Base-by-base conservation (phyloP, 2,797 vertebrate species). In the Chrosomus eos region DNA sequence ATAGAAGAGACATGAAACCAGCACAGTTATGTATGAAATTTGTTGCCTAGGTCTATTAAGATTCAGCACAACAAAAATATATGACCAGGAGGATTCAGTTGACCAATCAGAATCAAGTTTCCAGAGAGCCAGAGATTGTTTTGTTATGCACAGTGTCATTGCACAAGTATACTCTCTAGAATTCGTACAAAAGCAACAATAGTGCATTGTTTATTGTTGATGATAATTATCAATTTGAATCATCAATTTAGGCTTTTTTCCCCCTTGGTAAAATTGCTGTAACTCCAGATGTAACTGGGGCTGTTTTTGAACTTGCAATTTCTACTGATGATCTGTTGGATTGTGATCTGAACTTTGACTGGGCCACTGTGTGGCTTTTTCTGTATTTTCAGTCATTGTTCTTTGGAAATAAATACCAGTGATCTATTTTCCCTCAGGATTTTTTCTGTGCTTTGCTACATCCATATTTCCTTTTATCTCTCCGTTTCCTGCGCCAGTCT, bases 301-400 rank as follows among this genome's bases (percentile, higher is more conserved):
- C n/a, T 18, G 0, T 48, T 48, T 73, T 73, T 73, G 5, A n/a
- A 75, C 5, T 23, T 31, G 8, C 31, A 5, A 51, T 13, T 19
- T 51, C 14, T 6, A 18, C 7, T 31, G 10, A 21, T 28, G 14
- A 45, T 72, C 70, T 10, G 21, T 31, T 33, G 26, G 18, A 33
- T 74, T 74, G n/a, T 64, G 26, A 77, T 55, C 45, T 84, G 82
- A 77, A 66, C 74, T 33, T 78, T 84, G 82, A 43, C 64, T 84
- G 21, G 9, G 48, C 40, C 75, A 28, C 75, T 78, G 21, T 60
- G 38, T 66, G 28, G 23, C 60, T 67, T 80, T 73, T 51, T 31
- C 60, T 48, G 28, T 33, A 62, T 79, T 38, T 78, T 78, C 33
- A 43, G 76, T 14, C 62, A 80, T 80, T 80, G 62, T 80, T 64